Conservation (phyloP, 2,888 invertebrate genomes). For the Epinotia brunnichana region DNA sequence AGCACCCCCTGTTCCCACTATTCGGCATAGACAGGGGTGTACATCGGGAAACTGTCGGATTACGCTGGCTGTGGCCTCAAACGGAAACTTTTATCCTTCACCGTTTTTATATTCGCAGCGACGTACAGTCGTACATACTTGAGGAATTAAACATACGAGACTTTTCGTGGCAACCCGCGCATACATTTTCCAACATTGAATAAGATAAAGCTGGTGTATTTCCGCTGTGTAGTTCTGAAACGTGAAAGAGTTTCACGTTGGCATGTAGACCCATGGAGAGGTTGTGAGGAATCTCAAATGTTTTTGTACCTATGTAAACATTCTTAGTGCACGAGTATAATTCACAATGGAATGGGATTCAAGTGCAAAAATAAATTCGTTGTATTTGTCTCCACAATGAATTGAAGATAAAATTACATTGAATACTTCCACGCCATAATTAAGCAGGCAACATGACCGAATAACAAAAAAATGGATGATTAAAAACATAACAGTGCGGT, state of each 20-base stretch:
- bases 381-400: background rate
- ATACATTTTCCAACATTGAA: conserved; percentile 50
- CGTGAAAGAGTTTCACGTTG: conserved; percentile 7
- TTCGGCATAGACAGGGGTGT: conserved; percentile 50
- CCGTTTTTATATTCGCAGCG: conserved; percentile 55
- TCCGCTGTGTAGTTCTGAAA: conserved; percentile 9
- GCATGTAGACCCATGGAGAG: conserved; percentile 5
- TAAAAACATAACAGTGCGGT: conserved; percentile 52
- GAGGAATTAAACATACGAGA: conserved; percentile 40
- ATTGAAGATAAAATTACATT: background rate
- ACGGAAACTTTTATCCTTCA: conserved; percentile 63
- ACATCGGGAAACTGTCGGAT: conserved; percentile 60
- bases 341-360: too few species aligned
- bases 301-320: background rate
- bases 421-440: conserved; percentile 17
- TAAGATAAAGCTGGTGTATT: conserved; percentile 29
- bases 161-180: conserved; percentile 50
- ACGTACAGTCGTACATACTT: conserved; percentile 33
- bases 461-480: conserved; percentile 52
- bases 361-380: too few species aligned
- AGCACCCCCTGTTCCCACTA: conserved; percentile 45
- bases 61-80: conserved; percentile 59
- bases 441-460: conserved; percentile 36
- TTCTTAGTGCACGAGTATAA: too few species aligned
- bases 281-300: conserved; percentile 5